Percentiles rank a stretch among this genome's conserved stretches.
These are phyloP conservation scores for Dicyrtoma fusca DNA, from an alignment of 2,888 invertebrate genomes.

Conservation along the genomic window DNA sequence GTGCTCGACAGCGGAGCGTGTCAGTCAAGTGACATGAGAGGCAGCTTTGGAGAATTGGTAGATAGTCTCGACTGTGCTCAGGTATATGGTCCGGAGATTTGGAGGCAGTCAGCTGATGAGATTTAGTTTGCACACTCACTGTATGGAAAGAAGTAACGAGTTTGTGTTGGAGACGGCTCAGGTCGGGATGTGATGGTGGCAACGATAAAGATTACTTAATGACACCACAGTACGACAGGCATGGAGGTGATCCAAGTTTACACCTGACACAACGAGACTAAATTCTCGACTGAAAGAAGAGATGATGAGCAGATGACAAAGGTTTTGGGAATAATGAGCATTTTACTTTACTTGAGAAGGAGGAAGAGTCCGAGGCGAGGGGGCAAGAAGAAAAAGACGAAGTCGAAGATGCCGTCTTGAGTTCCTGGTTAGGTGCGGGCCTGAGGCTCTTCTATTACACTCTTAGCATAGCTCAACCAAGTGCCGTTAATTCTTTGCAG, in stretches of 20 bases:
- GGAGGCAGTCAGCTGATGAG: no score
- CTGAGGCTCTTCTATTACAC: constrained; percentile 28
- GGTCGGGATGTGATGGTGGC: no score
- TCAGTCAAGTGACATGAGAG: constrained; percentile 17
- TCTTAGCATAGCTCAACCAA: constrained; percentile 37
- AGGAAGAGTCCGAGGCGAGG: constrained; percentile 32
- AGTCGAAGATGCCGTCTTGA: constrained; percentile 4
- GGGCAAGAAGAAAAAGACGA: constrained; percentile 22
- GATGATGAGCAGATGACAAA: constrained; percentile 33
- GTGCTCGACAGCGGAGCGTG: not conserved
- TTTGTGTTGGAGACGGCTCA: not conserved
- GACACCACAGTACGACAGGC: constrained; percentile 11
- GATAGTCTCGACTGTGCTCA: no score
- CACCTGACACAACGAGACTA: constrained; percentile 20
- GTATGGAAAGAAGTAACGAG: not conserved
- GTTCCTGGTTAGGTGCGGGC: constrained; percentile 46
- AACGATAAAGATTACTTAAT: constrained; percentile 20
- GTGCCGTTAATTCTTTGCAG: constrained; percentile 46
- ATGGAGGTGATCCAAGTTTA: constrained; percentile 20
- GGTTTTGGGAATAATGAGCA: constrained; percentile 34
- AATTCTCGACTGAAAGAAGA: constrained; percentile 31
- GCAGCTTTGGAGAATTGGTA: constrained; percentile 2
- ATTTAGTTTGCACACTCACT: no score
- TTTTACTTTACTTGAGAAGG: constrained; percentile 24
- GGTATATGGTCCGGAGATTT: no score